Evolutionary conservation across 1,140 invertebrate genomes (phyloP), one percentile per base, ranked within the genome.

Genomic region (Aplysia californica): DNA sequence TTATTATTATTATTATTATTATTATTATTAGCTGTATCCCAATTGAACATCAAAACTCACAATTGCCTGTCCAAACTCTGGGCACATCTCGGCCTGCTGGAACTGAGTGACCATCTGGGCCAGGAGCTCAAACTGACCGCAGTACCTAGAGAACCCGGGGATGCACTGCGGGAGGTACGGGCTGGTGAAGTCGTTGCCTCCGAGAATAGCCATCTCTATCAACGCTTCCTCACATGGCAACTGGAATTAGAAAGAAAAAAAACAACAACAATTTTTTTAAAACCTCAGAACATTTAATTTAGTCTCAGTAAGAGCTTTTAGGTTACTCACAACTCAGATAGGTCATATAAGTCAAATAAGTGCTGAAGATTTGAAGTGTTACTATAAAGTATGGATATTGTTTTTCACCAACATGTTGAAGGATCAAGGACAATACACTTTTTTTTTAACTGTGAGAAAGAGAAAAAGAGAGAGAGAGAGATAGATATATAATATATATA

Each of bases 141-240:
- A 35, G 31, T 55, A 71, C 4, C 35, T 29, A n/a, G 38, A 26
- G 6, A 44, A 0, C 21, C 35, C 56, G 1, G 35, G 39, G 1
- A 20, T 36, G 15, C 26, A 1, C 15, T 64, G 15, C 23, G 38
- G 65, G 80, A 88, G 80, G 75, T 77, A 80, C 0, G 75, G 82
- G 33, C 67, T 69, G 3, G 88, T 89, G 73, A 85, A 88, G 61
- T 89, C 88, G 80, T 88, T 89, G 3, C 88, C 87, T 56, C 77
- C 78, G 31, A 87, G 78, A 55, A 89, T 84, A 68, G 83, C 79
- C 64, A 89, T 64, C 64, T 89, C 88, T 15, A 87, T 70, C 33
- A 87, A 65, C 10, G 81, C 66, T 64, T 75, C 26, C 35, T 83
- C 80, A 67, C 80, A 76, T 39, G 75, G 39, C 31, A 88, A 77